phyloP scores from a whole-genome alignment of 2,888 invertebrate genomes.

The Timema podura region DNA sequence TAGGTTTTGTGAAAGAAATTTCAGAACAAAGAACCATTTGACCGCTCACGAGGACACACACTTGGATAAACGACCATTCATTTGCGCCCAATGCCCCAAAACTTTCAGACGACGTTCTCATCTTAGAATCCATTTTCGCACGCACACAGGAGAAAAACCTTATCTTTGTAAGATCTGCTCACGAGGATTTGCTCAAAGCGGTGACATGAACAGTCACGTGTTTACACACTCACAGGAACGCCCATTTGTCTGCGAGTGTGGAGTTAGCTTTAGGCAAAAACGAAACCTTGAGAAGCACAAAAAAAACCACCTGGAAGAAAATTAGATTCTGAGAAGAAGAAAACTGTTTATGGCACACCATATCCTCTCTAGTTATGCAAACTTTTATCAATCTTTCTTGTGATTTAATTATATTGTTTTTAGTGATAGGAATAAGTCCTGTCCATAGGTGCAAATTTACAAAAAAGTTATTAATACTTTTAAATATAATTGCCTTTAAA shows the following conservation, averaged over 20 bases:
- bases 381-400: too few species aligned
- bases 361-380: too few species aligned
- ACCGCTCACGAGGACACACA: constrained; percentile 32
- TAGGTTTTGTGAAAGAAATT: constrained; percentile 21
- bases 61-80: constrained; percentile 37
- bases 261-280: constrained; percentile 11
- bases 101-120: constrained; percentile 40
- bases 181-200: constrained; percentile 40
- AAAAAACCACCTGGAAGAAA: background rate
- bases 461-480: too few species aligned
- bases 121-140: constrained; percentile 40
- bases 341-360: too few species aligned
- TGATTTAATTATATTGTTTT: too few species aligned
- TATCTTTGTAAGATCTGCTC: constrained; percentile 39
- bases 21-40: constrained; percentile 24
- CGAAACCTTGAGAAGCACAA: constrained; percentile 13
- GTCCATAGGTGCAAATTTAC: too few species aligned
- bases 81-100: constrained; percentile 39
- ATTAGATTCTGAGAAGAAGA: background rate
- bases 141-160: constrained; percentile 41
- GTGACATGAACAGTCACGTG: constrained; percentile 41
- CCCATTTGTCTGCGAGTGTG: constrained; percentile 13
- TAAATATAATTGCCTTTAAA: too few species aligned
- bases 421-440: too few species aligned
- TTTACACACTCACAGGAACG: constrained; percentile 15